phyloP scores from a whole-genome alignment of 2,113 vertebrate species.

The Lynx canadensis region DNA sequence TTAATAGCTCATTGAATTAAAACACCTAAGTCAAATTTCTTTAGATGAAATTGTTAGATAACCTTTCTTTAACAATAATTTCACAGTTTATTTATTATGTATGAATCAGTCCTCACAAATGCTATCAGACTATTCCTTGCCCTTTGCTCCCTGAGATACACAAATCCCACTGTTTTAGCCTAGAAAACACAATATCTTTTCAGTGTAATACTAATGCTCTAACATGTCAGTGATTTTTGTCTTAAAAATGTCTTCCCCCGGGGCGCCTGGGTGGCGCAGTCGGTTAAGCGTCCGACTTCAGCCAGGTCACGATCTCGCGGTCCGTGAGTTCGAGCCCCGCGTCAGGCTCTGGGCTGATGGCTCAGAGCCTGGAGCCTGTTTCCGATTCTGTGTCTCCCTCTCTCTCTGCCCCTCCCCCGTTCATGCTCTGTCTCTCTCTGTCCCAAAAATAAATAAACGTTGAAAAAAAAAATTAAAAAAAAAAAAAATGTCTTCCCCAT shows the following conservation, averaged over 20 bases:
- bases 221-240: background rate
- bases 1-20: slow-evolving; percentile 7
- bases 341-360: too few species aligned
- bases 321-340: too few species aligned
- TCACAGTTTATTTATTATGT: background rate
- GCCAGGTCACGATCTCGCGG: too few species aligned
- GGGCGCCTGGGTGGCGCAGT: too few species aligned
- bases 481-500: background rate
- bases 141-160: background rate
- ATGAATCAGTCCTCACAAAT: background rate
- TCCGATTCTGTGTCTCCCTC: too few species aligned
- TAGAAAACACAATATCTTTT: slow-evolving; percentile 10
- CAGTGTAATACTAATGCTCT: background rate
- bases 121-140: background rate
- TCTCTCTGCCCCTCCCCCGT: too few species aligned
- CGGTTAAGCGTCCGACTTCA: too few species aligned
- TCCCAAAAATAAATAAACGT: too few species aligned
- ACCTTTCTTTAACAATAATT: slow-evolving; percentile 21
- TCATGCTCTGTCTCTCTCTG: too few species aligned
- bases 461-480: too few species aligned
- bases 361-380: too few species aligned
- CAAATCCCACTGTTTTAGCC: background rate
- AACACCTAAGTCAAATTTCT: background rate
- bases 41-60: slow-evolving; percentile 51
- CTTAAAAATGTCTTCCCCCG: background rate